Conservation (phyloP, 2,113 vertebrate species). For the Gallinago paraguaiae region DNA sequence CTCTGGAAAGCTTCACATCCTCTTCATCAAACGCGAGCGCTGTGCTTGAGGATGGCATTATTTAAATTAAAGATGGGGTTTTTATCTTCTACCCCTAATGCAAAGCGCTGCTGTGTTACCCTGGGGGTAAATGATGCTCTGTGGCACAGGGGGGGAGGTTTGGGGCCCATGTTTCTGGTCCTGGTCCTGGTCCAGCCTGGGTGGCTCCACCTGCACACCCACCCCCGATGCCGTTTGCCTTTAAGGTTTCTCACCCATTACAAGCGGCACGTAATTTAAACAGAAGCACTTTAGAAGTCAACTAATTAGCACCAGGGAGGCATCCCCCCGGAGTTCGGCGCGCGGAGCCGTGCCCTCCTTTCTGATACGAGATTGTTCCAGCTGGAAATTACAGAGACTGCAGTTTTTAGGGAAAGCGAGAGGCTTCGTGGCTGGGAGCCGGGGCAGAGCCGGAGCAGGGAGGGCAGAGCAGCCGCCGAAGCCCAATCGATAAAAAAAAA, state of each 20-base stretch:
- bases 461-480: not conserved
- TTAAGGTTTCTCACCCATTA: conserved; percentile 52
- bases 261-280: conserved; percentile 58
- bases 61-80: not conserved
- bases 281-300: conserved; percentile 67
- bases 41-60: not conserved
- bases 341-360: conserved; percentile 64
- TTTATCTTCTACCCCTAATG: not conserved
- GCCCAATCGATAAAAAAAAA: not conserved
- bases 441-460: not conserved
- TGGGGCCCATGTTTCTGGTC: not conserved
- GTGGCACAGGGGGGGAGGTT: not conserved
- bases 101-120: not conserved
- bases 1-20: not conserved
- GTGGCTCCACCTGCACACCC: not conserved
- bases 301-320: conserved; percentile 72
- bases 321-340: conserved; percentile 77
- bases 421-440: not conserved
- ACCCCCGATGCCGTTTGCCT: not conserved
- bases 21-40: not conserved
- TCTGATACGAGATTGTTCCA: conserved; percentile 41
- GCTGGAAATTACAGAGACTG: conserved; percentile 31
- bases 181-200: not conserved
- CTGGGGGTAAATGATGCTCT: not conserved
- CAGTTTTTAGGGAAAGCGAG: conserved; percentile 12